Evolutionary conservation across 2,797 vertebrate species (phyloP).

Genomic region (Petrocephalus sullivani): DNA sequence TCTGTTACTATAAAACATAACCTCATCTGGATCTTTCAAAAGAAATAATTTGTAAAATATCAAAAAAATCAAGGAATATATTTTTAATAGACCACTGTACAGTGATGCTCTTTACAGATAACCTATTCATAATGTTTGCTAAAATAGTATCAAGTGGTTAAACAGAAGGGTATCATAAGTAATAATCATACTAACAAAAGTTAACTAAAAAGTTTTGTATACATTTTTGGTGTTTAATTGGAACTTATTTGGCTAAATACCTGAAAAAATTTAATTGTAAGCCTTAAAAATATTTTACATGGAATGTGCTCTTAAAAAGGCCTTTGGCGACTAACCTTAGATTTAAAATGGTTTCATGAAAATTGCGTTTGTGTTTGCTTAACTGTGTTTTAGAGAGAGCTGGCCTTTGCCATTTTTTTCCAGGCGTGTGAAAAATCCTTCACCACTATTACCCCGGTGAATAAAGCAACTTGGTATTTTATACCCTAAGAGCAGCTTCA

Average conservation of each 20-base stretch:
- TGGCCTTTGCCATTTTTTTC: constrained; percentile 16
- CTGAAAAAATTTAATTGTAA: neutral
- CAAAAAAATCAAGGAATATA: neutral
- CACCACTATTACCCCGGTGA: constrained; percentile 36
- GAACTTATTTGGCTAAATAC: neutral
- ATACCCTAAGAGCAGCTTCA: constrained; percentile 41
- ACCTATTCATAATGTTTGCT: neutral
- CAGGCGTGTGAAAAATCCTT: constrained; percentile 34
- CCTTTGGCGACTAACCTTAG: neutral
- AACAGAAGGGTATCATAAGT: neutral
- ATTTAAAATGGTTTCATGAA: neutral
- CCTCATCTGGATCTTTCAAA: neutral
- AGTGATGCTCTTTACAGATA: neutral
- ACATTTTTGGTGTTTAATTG: neutral
- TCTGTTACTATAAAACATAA: neutral
- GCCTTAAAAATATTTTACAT: neutral
- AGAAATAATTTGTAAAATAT: neutral
- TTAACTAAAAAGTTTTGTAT: neutral
- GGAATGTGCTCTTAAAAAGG: neutral
- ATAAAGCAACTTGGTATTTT: constrained; percentile 49
- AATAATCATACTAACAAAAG: neutral
- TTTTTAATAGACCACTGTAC: neutral
- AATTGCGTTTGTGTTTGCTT: neutral
- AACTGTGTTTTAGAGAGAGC: neutral
- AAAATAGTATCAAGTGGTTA: neutral